Conservation (phyloP, 2,113 vertebrate species). For the Tor tambroides region DNA sequence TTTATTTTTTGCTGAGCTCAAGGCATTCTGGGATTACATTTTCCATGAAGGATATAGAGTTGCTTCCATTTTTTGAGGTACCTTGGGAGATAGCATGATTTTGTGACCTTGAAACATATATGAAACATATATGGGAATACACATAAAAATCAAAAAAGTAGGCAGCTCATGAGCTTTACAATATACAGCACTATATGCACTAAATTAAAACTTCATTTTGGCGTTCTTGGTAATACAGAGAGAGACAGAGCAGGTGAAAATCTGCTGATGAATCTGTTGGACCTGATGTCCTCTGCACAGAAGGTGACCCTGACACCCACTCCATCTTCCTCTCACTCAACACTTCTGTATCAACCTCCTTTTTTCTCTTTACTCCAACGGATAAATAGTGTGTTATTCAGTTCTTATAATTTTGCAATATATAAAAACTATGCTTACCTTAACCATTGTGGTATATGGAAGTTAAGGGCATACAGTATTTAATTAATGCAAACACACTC, state of each 20-base stretch:
- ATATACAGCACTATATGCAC: neutral
- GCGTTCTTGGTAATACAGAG: neutral
- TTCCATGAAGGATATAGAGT: neutral
- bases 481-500: neutral
- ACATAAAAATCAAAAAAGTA: neutral
- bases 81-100: neutral
- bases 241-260: neutral
- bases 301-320: neutral
- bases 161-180: neutral
- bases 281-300: conserved; percentile 16
- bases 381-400: neutral
- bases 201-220: neutral
- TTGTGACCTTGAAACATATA: conserved; percentile 9
- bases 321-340: conserved; percentile 14
- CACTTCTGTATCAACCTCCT: neutral
- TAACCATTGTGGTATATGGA: neutral
- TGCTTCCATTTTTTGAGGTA: neutral
- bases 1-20: too few relatives aligned
- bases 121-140: neutral
- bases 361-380: neutral
- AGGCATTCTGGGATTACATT: too few relatives aligned
- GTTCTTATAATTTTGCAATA: neutral
- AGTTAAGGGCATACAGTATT: neutral
- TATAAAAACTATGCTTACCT: neutral
- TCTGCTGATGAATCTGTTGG: conserved; percentile 9